phyloP scores from a whole-genome alignment of 2,797 vertebrate species.

The Pipistrellus pygmaeus region DNA sequence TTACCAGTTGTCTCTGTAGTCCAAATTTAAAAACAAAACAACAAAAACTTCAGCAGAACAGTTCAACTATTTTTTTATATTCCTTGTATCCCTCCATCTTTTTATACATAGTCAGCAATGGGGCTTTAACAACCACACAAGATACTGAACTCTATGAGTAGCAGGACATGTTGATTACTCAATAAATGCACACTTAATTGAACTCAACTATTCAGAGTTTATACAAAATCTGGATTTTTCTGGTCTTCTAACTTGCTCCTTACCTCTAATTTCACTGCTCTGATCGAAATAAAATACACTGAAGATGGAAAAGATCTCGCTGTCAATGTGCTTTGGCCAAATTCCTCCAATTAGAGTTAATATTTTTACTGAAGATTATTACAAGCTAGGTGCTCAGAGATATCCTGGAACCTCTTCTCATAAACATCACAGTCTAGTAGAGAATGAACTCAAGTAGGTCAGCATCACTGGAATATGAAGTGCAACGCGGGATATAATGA shows the following conservation, averaged over 20 bases:
- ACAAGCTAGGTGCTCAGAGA: background rate
- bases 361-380: background rate
- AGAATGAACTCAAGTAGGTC: background rate
- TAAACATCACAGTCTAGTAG: background rate
- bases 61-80: conserved; percentile 42
- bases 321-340: background rate
- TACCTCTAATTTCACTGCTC: background rate
- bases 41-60: background rate
- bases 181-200: background rate
- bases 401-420: conserved; percentile 16
- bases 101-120: background rate
- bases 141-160: background rate
- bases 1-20: conserved; percentile 66
- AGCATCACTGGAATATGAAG: background rate
- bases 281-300: background rate
- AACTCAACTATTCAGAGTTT: conserved; percentile 47
- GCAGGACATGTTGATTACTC: conserved; percentile 25
- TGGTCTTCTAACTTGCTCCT: conserved; percentile 43
- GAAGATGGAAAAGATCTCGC: conserved; percentile 11
- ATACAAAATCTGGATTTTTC: conserved; percentile 42
- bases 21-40: conserved; percentile 70
- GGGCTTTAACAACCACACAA: background rate
- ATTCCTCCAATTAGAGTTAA: conserved; percentile 33
- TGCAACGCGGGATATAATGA: background rate
- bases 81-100: background rate